Conservation (phyloP, 2,888 invertebrate species). For the Phytoseiulus persimilis region DNA sequence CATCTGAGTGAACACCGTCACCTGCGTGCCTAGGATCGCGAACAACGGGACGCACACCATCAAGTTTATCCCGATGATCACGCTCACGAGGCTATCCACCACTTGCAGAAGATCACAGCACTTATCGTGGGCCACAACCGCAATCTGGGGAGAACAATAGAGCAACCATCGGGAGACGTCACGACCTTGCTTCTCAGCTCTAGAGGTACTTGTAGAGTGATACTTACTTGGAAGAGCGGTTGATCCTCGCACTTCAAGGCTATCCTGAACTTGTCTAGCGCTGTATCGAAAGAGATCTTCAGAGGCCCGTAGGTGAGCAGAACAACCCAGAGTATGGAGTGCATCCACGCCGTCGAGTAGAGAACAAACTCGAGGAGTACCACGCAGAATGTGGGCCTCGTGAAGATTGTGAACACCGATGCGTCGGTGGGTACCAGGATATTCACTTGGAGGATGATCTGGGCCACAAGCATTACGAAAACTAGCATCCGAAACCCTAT, state of each 20-base stretch:
- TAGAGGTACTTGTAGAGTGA: not conserved
- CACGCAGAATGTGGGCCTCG: not conserved
- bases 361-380: not conserved
- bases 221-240: not conserved
- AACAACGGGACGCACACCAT: constrained; percentile 15
- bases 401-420: not conserved
- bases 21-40: constrained; percentile 9
- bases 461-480: not conserved
- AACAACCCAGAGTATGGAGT: not conserved
- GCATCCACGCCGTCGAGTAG: constrained; percentile 11
- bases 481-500: not conserved
- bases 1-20: not conserved
- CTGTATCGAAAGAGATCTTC: not conserved
- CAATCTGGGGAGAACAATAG: not conserved
- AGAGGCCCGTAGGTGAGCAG: constrained; percentile 16
- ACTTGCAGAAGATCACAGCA: constrained; percentile 11
- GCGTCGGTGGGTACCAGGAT: not conserved
- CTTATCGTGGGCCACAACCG: not conserved
- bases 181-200: no score
- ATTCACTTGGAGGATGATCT: not conserved
- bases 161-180: not conserved
- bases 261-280: not conserved
- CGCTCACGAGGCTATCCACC: constrained; percentile 7
- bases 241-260: not conserved
- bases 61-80: not conserved